Evolutionary conservation across 2,888 invertebrate species (phyloP).

Genomic region (Zele albiditarsus): DNA sequence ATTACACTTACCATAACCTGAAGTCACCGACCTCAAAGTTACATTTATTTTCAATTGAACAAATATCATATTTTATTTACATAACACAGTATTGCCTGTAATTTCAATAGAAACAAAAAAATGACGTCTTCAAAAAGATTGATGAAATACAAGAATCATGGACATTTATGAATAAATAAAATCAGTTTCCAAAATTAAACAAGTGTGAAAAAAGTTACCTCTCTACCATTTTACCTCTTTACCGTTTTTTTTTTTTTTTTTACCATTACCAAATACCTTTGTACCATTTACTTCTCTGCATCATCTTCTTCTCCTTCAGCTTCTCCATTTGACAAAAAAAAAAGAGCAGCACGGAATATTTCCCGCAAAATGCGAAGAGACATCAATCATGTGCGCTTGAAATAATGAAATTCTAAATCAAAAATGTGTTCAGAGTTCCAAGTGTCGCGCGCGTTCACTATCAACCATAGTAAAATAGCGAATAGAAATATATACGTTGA

Average conservation of each 20-base stretch:
- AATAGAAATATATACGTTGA: background rate
- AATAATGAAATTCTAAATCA: background rate
- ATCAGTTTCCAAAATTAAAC: background rate
- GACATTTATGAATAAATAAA: background rate
- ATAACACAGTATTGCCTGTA: background rate
- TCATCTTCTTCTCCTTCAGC: background rate
- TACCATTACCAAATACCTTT: constrained; percentile 3
- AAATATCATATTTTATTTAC: background rate
- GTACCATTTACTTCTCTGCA: background rate
- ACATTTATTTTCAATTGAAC: background rate
- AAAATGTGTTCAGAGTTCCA: background rate
- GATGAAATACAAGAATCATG: background rate
- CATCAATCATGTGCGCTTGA: background rate
- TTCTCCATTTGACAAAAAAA: background rate
- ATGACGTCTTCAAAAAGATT: background rate
- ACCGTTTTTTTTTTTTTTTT: background rate
- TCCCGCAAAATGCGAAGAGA: background rate
- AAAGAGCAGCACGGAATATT: background rate
- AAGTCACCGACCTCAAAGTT: background rate
- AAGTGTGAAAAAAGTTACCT: background rate
- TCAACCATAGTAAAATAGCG: constrained; percentile 18
- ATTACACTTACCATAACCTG: background rate
- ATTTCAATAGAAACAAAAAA: background rate
- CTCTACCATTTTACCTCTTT: constrained; percentile 4
- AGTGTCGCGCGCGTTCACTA: background rate